phyloP scores from a whole-genome alignment of 2,797 vertebrate genomes.

The Rhinella marina region DNA sequence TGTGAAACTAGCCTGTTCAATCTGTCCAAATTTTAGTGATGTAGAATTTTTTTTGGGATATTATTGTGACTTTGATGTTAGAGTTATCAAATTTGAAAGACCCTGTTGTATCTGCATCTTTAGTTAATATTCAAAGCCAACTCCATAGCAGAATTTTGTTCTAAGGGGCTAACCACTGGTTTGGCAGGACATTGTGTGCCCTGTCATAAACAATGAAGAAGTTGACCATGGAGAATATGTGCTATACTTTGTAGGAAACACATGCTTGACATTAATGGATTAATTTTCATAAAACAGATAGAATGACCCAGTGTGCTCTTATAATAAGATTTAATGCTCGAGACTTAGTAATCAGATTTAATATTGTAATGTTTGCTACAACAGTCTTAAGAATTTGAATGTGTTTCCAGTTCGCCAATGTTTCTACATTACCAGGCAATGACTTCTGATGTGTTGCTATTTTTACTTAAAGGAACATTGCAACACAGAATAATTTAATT shows the following conservation, averaged over 20 bases:
- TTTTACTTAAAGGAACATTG: neutral
- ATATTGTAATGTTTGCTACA: neutral
- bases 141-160: neutral
- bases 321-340: neutral
- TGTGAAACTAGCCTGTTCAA: too few relatives aligned
- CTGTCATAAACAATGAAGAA: slow-evolving; percentile 3
- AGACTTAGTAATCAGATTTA: slow-evolving; percentile 5
- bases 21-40: neutral
- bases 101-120: neutral
- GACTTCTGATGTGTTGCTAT: neutral
- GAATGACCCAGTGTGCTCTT: neutral
- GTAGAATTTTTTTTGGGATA: neutral
- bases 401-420: neutral
- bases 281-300: neutral
- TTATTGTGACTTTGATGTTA: neutral
- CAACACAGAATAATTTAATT: neutral
- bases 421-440: neutral
- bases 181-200: neutral
- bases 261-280: neutral
- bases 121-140: neutral
- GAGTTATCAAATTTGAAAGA: neutral
- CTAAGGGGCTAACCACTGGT: neutral
- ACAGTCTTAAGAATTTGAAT: neutral
- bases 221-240: slow-evolving; percentile 6
- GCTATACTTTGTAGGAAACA: neutral